A percentile compares a stretch with the other conserved stretches of the same genome.
Evolutionary conservation across 2,113 vertebrate genomes (phyloP).

Genomic region (Ctenomys sociabilis): DNA sequence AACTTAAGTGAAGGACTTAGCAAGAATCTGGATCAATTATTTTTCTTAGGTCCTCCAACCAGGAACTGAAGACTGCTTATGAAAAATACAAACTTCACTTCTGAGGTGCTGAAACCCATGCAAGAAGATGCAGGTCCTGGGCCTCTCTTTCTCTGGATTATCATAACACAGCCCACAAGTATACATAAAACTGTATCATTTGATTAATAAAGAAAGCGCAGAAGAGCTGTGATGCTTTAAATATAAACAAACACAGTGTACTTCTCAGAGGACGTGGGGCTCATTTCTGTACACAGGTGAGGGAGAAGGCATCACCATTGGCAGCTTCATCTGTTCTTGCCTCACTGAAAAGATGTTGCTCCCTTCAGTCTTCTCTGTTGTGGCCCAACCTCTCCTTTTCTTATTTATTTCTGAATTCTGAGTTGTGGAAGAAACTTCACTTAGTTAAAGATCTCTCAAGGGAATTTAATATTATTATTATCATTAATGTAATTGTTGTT

Average conservation of each 20-base stretch:
- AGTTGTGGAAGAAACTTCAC: not conserved
- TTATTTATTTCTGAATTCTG: conserved; percentile 27
- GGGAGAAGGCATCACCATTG: fast-evolving
- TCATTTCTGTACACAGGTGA: not conserved
- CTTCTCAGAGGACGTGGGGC: not conserved
- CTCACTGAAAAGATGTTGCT: not conserved
- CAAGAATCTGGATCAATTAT: conserved; percentile 4
- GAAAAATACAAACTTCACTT: not conserved
- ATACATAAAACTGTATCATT: not conserved
- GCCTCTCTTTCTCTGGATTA: not conserved
- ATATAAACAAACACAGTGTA: not conserved
- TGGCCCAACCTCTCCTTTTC: not conserved
- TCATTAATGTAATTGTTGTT: too few species aligned
- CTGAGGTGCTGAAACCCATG: not conserved
- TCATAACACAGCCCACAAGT: not conserved
- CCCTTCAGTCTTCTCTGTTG: conserved; percentile 13
- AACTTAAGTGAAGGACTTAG: conserved; percentile 20
- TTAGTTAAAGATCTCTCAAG: not conserved
- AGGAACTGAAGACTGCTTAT: not conserved
- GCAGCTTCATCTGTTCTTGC: not conserved
- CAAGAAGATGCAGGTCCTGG: not conserved
- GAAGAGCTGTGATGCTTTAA: not conserved
- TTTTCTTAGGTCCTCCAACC: not conserved
- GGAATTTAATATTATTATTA: not conserved
- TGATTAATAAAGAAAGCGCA: conserved; percentile 57